phyloP scores from a whole-genome alignment of 2,888 invertebrate genomes.

The Cyaniris semiargus region DNA sequence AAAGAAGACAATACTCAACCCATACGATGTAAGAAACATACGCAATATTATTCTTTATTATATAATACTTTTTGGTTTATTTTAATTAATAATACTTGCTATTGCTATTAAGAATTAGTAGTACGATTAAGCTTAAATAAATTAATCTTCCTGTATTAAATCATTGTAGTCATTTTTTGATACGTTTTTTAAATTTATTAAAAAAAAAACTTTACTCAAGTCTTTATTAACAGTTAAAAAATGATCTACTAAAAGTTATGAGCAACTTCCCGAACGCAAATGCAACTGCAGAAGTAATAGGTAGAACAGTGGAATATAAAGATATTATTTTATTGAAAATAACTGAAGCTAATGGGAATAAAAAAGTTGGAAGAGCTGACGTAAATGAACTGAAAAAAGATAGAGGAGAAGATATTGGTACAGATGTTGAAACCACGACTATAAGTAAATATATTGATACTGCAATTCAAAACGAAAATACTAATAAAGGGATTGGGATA shows the following conservation, averaged over 20 bases:
- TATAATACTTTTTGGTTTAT: neutral
- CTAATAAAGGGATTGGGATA: neutral
- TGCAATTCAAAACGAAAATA: neutral
- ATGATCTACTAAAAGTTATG: slow-evolving; percentile 47
- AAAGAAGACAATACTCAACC: neutral
- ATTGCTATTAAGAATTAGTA: too few species aligned
- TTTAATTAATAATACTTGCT: too few species aligned
- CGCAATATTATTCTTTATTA: too few species aligned
- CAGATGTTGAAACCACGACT: neutral
- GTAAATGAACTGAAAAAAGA: slow-evolving; percentile 27
- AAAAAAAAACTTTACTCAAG: too few species aligned
- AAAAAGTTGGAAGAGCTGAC: neutral
- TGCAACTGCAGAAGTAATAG: slow-evolving; percentile 51
- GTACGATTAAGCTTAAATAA: too few species aligned
- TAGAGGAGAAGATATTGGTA: slow-evolving; percentile 26
- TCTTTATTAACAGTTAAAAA: slow-evolving; percentile 47
- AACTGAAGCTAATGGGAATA: slow-evolving; percentile 38
- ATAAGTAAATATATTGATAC: neutral
- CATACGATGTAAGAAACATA: slow-evolving; percentile 21
- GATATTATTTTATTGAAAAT: slow-evolving; percentile 60
- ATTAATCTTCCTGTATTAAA: too few species aligned
- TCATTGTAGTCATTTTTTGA: too few species aligned
- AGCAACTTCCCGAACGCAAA: slow-evolving; percentile 49
- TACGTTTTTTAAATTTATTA: too few species aligned
- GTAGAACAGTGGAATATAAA: slow-evolving; percentile 60